A percentile compares a stretch with the other conserved stretches of the same genome.
Evolutionary conservation across 53 echinoderm and acorn worm species (phyloP).

Genomic region (Mesocentrotus franciscanus): DNA sequence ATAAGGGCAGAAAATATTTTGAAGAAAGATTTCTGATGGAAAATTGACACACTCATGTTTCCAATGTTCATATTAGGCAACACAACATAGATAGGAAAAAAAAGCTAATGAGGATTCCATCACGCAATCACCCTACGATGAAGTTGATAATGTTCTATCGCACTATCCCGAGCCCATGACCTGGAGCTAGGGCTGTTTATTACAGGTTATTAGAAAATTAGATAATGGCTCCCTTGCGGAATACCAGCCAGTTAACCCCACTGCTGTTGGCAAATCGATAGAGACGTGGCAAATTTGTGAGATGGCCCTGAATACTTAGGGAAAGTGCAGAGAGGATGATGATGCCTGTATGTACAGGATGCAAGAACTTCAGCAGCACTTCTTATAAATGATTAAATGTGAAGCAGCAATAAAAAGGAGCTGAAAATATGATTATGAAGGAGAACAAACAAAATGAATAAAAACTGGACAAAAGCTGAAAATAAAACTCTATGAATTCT

Average conservation of each 20-base stretch:
- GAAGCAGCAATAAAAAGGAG: no score
- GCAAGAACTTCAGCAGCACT: no score
- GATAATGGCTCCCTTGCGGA: conserved; percentile 54
- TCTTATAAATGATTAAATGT: no score
- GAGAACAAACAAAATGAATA: background rate
- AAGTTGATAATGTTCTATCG: background rate
- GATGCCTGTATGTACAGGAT: no score
- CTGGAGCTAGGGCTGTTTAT: conserved; percentile 8
- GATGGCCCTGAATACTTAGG: background rate
- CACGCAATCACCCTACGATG: background rate
- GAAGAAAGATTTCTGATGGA: background rate
- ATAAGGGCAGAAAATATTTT: background rate
- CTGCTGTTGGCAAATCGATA: conserved; percentile 57
- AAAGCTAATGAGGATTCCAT: background rate
- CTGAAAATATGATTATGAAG: no score
- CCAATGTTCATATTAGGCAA: background rate
- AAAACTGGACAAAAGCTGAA: background rate
- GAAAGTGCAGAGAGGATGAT: conserved; percentile 16
- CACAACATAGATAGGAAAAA: background rate
- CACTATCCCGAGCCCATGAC: background rate
- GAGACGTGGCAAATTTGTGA: conserved; percentile 33
- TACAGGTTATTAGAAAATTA: conserved; percentile 62
- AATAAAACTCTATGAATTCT: no score
- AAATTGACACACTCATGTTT: background rate
- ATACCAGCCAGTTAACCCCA: background rate